Conservation (phyloP, 2,888 invertebrate species). For the Sicus ferrugineus region DNA sequence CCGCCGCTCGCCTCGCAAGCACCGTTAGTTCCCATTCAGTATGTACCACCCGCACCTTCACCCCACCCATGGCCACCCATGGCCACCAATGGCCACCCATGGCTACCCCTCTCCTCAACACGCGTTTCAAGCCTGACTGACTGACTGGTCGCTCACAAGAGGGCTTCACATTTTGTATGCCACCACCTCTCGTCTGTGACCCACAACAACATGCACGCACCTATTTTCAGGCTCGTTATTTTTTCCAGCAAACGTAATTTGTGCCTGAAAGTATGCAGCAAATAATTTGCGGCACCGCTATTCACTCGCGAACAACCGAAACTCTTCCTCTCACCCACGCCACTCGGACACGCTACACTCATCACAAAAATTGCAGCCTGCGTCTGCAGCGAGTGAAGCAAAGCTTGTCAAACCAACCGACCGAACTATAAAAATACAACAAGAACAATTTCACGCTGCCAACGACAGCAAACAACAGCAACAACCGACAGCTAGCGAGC, state of each 20-base stretch:
- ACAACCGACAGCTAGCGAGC: neutral
- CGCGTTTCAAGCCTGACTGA: neutral
- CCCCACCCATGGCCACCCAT: neutral
- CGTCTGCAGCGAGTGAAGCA: neutral
- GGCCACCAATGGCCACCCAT: neutral
- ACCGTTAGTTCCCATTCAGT: neutral
- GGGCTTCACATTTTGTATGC: neutral
- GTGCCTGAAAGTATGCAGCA: conserved; percentile 15
- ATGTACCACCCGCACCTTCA: neutral
- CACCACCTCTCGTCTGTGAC: neutral
- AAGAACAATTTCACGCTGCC: neutral
- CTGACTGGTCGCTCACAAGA: neutral
- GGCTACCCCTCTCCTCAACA: neutral
- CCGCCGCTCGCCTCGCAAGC: neutral
- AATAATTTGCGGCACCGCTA: neutral
- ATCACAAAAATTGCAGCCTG: conserved; percentile 10
- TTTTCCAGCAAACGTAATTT: neutral
- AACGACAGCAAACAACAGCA: neutral
- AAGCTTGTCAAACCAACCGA: conserved; percentile 29
- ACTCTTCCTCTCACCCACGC: neutral
- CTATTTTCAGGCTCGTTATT: neutral
- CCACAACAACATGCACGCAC: conserved; percentile 7
- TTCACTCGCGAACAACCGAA: neutral
- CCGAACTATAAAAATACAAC: conserved; percentile 22
- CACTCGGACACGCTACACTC: conserved; percentile 7